Percentiles rank a stretch among this genome's conserved stretches.
Conservation (phyloP, 2,797 vertebrate species). For the Eulemur mongoz region DNA sequence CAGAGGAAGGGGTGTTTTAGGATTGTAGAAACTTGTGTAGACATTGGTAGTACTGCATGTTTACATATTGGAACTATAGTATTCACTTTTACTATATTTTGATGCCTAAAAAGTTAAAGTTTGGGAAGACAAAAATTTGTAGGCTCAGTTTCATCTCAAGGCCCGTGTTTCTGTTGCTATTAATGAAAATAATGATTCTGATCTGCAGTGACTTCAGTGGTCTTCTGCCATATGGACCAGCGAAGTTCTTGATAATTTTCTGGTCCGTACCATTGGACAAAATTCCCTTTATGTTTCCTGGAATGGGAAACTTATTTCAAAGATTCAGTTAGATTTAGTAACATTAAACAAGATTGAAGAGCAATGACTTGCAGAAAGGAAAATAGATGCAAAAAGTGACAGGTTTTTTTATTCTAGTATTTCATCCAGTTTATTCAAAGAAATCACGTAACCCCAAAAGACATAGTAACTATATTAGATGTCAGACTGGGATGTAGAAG, state of each 20-base stretch:
- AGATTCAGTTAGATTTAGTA: background rate
- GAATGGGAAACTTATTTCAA: background rate
- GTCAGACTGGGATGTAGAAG: background rate
- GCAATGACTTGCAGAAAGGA: background rate
- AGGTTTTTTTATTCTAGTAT: background rate
- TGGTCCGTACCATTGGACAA: background rate
- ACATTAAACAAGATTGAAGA: background rate
- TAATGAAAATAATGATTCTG: too few species aligned
- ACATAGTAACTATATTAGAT: background rate
- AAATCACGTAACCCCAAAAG: background rate
- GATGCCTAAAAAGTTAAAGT: background rate
- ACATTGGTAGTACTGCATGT: background rate
- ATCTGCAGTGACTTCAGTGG: background rate
- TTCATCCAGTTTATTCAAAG: background rate
- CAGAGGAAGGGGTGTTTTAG: background rate
- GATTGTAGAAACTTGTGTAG: too few species aligned
- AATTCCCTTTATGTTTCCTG: too few species aligned
- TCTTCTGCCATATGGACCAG: background rate
- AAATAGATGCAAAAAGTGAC: background rate
- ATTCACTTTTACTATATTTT: accelerated
- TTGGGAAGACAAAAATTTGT: background rate
- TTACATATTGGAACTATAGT: accelerated
- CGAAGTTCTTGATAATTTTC: background rate
- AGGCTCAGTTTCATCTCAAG: accelerated
- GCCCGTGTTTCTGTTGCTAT: background rate